A percentile compares a stretch with the other conserved stretches of the same genome.
These are phyloP conservation scores for Turnix velox DNA, from an alignment of 2,113 vertebrate species.

Conservation along the genomic window DNA sequence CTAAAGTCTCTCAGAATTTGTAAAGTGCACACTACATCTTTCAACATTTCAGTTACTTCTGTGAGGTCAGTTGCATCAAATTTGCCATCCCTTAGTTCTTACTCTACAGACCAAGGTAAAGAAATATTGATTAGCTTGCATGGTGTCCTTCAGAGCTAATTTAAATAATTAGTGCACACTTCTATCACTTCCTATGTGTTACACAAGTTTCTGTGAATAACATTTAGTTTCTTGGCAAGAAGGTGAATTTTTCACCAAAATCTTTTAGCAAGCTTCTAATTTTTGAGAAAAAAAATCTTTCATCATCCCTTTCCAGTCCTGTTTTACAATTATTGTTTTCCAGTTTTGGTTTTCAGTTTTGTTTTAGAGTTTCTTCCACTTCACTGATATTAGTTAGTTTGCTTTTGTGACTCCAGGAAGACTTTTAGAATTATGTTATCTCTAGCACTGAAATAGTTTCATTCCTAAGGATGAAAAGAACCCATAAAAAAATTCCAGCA, in stretches of 20 bases:
- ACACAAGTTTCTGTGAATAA: background rate
- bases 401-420: background rate
- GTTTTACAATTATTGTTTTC: background rate
- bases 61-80: background rate
- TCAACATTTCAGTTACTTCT: background rate
- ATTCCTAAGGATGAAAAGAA: background rate
- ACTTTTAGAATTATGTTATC: background rate
- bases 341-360: background rate
- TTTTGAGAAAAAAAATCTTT: background rate
- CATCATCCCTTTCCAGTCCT: background rate
- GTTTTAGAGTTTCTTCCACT: background rate
- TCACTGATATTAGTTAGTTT: background rate
- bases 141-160: background rate
- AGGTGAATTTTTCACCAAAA: background rate
- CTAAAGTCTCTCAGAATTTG: background rate
- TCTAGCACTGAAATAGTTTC: background rate
- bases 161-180: background rate
- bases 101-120: background rate
- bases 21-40: rapidly evolving
- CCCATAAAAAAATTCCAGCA: background rate
- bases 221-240: background rate
- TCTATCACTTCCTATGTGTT: background rate
- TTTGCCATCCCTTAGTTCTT: background rate
- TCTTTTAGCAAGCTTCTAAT: background rate
- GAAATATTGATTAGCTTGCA: background rate